These are phyloP conservation scores for Zaprionus camerounensis DNA, from an alignment of 1,140 invertebrate genomes.

Conservation along the genomic window DNA sequence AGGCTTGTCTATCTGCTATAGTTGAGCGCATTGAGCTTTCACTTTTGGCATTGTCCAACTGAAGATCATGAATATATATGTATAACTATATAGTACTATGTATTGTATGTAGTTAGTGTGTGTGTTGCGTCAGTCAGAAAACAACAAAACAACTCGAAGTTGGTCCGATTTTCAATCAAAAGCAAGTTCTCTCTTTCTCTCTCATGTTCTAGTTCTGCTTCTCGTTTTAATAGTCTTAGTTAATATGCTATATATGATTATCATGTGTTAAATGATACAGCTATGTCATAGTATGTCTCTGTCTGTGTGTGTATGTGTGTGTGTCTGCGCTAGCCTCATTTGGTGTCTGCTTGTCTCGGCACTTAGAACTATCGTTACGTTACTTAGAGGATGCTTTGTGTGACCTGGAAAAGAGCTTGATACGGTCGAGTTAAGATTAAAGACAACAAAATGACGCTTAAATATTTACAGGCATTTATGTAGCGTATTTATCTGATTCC, in stretches of 20 bases:
- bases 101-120: slow-evolving; percentile 2
- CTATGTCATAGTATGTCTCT: slow-evolving; percentile 22
- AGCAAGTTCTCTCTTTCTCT: neutral
- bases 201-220: neutral
- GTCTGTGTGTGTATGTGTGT: neutral
- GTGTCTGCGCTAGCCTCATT: slow-evolving; percentile 19
- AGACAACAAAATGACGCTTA: slow-evolving; percentile 52
- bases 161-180: slow-evolving; percentile 41
- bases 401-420: slow-evolving; percentile 52
- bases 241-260: slow-evolving; percentile 24
- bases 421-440: slow-evolving; percentile 16
- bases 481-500: slow-evolving; percentile 40
- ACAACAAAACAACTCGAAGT: slow-evolving; percentile 29
- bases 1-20: slow-evolving; percentile 20
- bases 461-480: slow-evolving; percentile 77
- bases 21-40: slow-evolving; percentile 19
- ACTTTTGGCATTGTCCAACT: slow-evolving; percentile 12
- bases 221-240: neutral
- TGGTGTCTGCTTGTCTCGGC: slow-evolving; percentile 4
- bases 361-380: slow-evolving; percentile 29
- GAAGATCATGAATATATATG: slow-evolving; percentile 8
- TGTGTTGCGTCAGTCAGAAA: slow-evolving; percentile 19
- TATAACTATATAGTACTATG: slow-evolving; percentile 10
- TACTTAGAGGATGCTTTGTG: slow-evolving; percentile 37
- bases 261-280: slow-evolving; percentile 33